A percentile compares a stretch with the other conserved stretches of the same genome.
Evolutionary conservation across 2,888 invertebrate genomes (phyloP).

Genomic region (Pandemis heparana): DNA sequence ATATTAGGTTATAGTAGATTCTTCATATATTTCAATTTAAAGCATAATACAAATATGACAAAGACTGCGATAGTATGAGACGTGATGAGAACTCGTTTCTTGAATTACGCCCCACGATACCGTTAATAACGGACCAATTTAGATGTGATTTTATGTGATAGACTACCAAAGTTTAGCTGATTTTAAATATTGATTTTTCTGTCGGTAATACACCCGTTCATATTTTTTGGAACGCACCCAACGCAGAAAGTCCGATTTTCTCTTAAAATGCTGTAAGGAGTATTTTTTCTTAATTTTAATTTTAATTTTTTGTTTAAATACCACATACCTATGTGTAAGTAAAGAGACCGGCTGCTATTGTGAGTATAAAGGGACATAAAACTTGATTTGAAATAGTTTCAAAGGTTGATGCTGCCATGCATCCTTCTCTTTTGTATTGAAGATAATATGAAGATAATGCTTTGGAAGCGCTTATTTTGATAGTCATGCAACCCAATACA

Average conservation of each 20-base stretch:
- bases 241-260: background rate
- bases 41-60: slow-evolving; percentile 38
- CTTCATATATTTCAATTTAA: slow-evolving; percentile 36
- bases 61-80: slow-evolving; percentile 33
- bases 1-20: slow-evolving; percentile 44
- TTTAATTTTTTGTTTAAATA: no score
- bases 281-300: no score
- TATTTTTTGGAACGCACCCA: background rate
- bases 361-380: no score
- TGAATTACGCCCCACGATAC: slow-evolving; percentile 27
- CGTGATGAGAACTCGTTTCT: slow-evolving; percentile 7
- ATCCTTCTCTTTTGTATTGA: no score
- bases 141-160: slow-evolving; percentile 41
- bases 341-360: no score
- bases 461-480: no score
- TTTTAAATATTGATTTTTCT: slow-evolving; percentile 22
- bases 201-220: background rate
- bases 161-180: slow-evolving; percentile 23
- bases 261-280: background rate
- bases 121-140: slow-evolving; percentile 37
- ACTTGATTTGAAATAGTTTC: no score
- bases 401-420: no score
- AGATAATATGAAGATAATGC: no score
- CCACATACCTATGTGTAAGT: no score
- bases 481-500: no score